phyloP scores from a whole-genome alignment of 37 sponge, comb jelly and placozoan species.

The Hexactinellida sp. region DNA sequence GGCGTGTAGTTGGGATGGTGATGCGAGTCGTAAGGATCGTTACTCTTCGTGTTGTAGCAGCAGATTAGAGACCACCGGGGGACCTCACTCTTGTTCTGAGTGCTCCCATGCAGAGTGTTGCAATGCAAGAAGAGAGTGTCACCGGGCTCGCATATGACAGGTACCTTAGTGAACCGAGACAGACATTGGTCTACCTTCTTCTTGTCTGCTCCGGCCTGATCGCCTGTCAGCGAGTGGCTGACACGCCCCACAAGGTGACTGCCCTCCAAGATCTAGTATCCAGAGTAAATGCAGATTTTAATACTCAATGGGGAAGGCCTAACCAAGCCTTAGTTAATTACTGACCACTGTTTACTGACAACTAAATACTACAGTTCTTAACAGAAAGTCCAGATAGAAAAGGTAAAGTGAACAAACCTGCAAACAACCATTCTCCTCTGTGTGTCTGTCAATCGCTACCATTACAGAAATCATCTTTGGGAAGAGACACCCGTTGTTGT shows the following conservation, averaged over 20 bases:
- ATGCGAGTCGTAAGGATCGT: constrained; percentile 43
- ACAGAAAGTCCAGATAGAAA: too few relatives aligned
- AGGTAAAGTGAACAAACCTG: too few relatives aligned
- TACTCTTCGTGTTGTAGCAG: constrained; percentile 74
- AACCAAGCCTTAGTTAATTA: too few relatives aligned
- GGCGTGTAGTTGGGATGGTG: constrained; percentile 72
- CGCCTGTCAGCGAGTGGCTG: constrained; percentile 49
- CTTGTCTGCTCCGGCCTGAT: constrained; percentile 73
- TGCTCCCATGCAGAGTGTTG: constrained; percentile 65
- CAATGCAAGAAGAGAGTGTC: constrained; percentile 75
- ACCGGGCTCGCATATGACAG: constrained; percentile 19
- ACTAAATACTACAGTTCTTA: too few relatives aligned
- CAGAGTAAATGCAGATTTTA: too few relatives aligned
- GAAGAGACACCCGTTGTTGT: constrained; percentile 72
- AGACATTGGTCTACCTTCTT: constrained; percentile 47
- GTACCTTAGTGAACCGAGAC: constrained; percentile 26
- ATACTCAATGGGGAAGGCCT: too few relatives aligned
- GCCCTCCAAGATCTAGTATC: constrained; percentile 64
- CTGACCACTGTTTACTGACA: too few relatives aligned
- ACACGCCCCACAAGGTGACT: constrained; percentile 65
- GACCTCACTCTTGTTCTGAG: constrained; percentile 61
- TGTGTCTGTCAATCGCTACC: constrained; percentile 75
- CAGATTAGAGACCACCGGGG: constrained; percentile 78
- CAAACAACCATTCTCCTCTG: constrained; percentile 77
- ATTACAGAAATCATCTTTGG: constrained; percentile 78